Evolutionary conservation across 2,888 invertebrate genomes (phyloP), one percentile per base, ranked within the genome.

Genomic region (Aspidapion aeneum): DNA sequence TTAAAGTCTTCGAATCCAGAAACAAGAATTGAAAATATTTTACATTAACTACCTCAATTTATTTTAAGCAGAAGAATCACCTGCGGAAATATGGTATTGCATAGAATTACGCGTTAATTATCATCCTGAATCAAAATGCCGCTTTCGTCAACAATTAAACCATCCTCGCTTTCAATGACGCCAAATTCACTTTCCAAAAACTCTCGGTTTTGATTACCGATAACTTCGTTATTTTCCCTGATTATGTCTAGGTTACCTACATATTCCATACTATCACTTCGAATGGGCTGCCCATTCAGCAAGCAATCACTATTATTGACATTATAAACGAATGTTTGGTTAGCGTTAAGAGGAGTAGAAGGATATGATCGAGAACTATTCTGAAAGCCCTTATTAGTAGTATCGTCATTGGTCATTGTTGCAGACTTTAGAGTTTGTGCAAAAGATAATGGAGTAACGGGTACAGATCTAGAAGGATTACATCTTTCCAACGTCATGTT

Each of bases 311-410:
- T 74, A n/a, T n/a, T n/a, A 57, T 75, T 75, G 3, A 75, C 68
- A 64, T 76, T 76, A 62, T 78, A 79, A 49, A 74, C 75, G 67
- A 79, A 79, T 1, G 73, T 69, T 58, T 75, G 72, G 17, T 73
- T 73, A 3, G 83, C 81, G 16, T 81, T 77, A 64, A 86, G 75
- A 17, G 92, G 92, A 18, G 90, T 90, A 1, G 90, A 88, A 20
- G 92, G 91, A 79, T 91, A 90, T 0, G 92, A 92, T 74, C 90
- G 87, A 16, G 90, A 90, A 52, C 81, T 81, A 21, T 19, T 60
- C 55, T 70, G 72, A 52, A 63, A n/a, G 80, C 77, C 70, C 66
- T 67, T 69, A 63, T 68, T 67, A n/a, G n/a, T n/a, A n/a, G n/a
- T n/a, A 35, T 12, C 5, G 12, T 35, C 35, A 66, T 70, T 65